Base-by-base conservation (phyloP, 2,888 invertebrate genomes). In the Xestobium rufovillosum region DNA sequence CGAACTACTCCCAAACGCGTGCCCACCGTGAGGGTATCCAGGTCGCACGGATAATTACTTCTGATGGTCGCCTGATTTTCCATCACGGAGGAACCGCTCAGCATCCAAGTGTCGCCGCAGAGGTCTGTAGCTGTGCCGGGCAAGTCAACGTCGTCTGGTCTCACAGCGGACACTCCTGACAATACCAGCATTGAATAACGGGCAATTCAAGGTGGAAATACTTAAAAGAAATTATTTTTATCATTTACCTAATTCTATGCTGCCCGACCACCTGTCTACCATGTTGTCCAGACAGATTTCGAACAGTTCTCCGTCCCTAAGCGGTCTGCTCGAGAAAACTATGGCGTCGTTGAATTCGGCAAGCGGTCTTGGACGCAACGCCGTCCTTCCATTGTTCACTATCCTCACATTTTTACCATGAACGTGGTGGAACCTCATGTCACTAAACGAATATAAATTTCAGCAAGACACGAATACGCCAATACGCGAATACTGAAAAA, bases 321-420 rank as follows among this genome's bases (percentile, higher is more conserved):
- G 66, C 0, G 91, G 86, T 34, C 94, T 73, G 60, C 84, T 90
- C 40, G 89, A 90, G 60, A 94, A 86, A 2, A 94, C 83, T 44
- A 95, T 90, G 0, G 92, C 91, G 60, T 92, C 90, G 60, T 92
- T 94, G 65, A 94, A 95, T 70, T 94, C 94, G 0, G 87, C 88
- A 45, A 85, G 75, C 3, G 91, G 87, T 45, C 89, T 80, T 9
- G 89, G 87, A 23, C 94, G 76, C 27, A 83, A 77, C 0, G 94
- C 91, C 0, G 89, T 89, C 43, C 88, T 64, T 0, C 91, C 87
- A 49, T 82, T 83, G 60, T 86, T 86, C 11, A 81, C 79, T 28
- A 95, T 79, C 11, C 83, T 74, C 1, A 90, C 90, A 66, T 94
- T 91, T 50, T 83, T 80, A 0, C 91, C 92, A 63, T 91, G 92